Percentiles rank a stretch among this genome's conserved stretches.
phyloP scores from a whole-genome alignment of 2,113 vertebrate genomes.

The Opisthocomus hoazin region DNA sequence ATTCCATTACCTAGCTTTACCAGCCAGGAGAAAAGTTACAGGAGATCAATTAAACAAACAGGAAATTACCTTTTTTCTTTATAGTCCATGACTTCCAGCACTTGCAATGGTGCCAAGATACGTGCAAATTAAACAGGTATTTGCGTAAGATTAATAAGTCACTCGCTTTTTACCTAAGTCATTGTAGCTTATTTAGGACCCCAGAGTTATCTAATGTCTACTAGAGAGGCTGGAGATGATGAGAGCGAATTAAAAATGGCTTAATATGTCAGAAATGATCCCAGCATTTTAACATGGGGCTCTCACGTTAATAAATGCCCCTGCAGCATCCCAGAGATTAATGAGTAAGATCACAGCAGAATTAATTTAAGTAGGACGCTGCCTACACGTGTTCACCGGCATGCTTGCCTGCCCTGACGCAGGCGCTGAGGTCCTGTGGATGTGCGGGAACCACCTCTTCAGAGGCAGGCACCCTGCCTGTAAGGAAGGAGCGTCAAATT shows the following conservation, averaged over 20 bases:
- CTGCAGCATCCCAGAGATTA: constrained; percentile 46
- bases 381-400: not conserved
- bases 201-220: constrained; percentile 26
- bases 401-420: not conserved
- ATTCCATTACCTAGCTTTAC: constrained; percentile 53
- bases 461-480: not conserved
- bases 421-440: not conserved
- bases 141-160: constrained; percentile 50
- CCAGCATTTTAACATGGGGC: not conserved
- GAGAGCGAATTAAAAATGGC: constrained; percentile 67
- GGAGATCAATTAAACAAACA: constrained; percentile 66
- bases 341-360: not conserved
- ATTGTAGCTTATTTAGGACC: constrained; percentile 27
- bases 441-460: not conserved
- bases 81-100: constrained; percentile 13
- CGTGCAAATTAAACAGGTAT: constrained; percentile 32
- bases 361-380: not conserved
- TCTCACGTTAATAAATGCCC: constrained; percentile 39
- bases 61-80: constrained; percentile 53
- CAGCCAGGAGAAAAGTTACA: constrained; percentile 53
- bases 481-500: not conserved
- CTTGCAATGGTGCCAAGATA: constrained; percentile 8
- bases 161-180: not conserved
- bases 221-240: constrained; percentile 31
- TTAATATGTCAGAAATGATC: constrained; percentile 64